Percentiles rank a stretch among this genome's conserved stretches.
phyloP scores from a whole-genome alignment of 2,113 vertebrate species.

The Rhabdornis inornatus region DNA sequence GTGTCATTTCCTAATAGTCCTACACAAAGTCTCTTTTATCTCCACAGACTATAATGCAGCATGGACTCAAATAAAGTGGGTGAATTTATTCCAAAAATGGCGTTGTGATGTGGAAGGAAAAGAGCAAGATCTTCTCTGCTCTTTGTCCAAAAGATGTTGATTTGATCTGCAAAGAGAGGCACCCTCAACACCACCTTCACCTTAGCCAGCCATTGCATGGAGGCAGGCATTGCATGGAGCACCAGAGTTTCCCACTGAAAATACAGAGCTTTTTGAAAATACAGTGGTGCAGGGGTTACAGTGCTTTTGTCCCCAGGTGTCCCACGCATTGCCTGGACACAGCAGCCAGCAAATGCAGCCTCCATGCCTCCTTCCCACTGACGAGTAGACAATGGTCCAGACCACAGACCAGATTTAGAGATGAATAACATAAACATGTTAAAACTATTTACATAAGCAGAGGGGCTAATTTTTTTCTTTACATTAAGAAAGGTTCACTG shows the following conservation, averaged over 20 bases:
- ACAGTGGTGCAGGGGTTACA: accelerated
- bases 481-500: neutral
- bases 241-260: neutral
- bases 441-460: neutral
- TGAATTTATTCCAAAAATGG: neutral
- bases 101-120: neutral
- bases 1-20: neutral
- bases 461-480: neutral
- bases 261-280: neutral
- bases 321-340: neutral
- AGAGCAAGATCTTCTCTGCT: neutral
- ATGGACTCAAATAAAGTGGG: neutral
- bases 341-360: neutral
- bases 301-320: neutral
- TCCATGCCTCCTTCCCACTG: accelerated
- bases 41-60: neutral
- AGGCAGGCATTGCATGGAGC: accelerated
- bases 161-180: neutral
- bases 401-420: neutral
- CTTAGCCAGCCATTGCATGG: neutral
- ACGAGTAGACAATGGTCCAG: neutral
- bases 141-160: neutral
- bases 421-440: neutral
- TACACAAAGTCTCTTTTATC: neutral
- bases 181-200: neutral